Conservation (phyloP, 2,113 vertebrate species). For the Gallinago paraguaiae region DNA sequence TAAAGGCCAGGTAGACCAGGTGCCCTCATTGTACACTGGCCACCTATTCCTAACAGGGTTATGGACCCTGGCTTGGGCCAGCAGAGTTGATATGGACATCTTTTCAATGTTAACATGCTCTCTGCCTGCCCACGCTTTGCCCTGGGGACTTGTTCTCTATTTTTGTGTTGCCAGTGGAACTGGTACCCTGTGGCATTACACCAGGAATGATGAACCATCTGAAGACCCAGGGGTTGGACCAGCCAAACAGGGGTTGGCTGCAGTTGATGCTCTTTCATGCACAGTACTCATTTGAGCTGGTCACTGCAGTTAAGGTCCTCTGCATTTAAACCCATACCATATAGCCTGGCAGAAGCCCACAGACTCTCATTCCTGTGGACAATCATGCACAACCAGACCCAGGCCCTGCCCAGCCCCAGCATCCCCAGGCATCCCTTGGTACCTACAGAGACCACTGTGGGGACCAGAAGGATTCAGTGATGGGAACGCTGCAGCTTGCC, state of each 20-base stretch:
- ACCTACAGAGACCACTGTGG: accelerated
- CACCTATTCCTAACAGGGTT: not conserved
- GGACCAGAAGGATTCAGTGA: not conserved
- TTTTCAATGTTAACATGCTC: not conserved
- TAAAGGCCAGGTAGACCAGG: not conserved
- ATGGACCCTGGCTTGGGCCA: not conserved
- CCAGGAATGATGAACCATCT: not conserved
- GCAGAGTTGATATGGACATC: not conserved
- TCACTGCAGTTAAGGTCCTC: not conserved
- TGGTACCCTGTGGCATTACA: not conserved
- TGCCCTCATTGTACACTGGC: not conserved
- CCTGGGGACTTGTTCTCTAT: not conserved
- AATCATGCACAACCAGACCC: not conserved
- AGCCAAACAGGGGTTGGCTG: not conserved
- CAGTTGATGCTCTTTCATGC: not conserved
- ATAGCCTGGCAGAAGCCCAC: not conserved
- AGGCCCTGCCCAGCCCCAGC: not conserved
- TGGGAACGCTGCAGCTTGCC: not conserved
- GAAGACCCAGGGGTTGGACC: not conserved
- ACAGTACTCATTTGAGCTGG: not conserved
- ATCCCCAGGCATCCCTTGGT: not conserved
- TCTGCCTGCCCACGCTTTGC: not conserved
- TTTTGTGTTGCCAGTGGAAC: not conserved
- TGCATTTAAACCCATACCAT: accelerated
- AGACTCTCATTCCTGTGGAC: not conserved